phyloP scores from a whole-genome alignment of 1,140 invertebrate genomes.

The Drosophila bocqueti region DNA sequence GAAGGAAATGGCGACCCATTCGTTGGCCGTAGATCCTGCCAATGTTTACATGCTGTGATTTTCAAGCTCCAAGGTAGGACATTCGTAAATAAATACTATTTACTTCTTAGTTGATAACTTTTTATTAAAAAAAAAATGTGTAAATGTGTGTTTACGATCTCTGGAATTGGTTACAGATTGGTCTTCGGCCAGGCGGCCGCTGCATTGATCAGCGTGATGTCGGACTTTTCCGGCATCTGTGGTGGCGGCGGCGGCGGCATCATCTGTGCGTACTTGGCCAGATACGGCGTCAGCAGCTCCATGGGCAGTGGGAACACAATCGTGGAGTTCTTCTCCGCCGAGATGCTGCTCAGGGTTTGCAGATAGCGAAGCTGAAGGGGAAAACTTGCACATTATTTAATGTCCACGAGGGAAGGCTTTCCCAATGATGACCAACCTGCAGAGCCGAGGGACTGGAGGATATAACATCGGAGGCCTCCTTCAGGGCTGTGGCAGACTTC shows the following conservation, averaged over 20 bases:
- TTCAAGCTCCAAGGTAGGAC: not conserved
- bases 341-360: conserved; percentile 93
- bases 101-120: not conserved
- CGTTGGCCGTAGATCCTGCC: conserved; percentile 20
- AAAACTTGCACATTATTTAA: not conserved
- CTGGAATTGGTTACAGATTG: conserved; percentile 23
- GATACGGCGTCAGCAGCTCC: conserved; percentile 87
- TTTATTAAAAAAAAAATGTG: conserved; percentile 10
- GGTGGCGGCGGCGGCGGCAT: conserved; percentile 36
- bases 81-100: not conserved
- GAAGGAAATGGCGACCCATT: conserved; percentile 3
- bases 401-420: too few species aligned
- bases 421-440: conserved; percentile 48
- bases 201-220: conserved; percentile 15
- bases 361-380: conserved; percentile 49
- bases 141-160: not conserved
- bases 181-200: conserved; percentile 46
- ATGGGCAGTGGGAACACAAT: conserved; percentile 96
- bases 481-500: conserved; percentile 93
- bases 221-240: conserved; percentile 10
- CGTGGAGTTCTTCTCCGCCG: conserved; percentile 96
- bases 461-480: conserved; percentile 96
- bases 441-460: conserved; percentile 93
- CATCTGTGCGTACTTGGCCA: conserved; percentile 66
- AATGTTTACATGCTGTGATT: conserved; percentile 56